A percentile compares a stretch with the other conserved stretches of the same genome.
Evolutionary conservation across 2,888 invertebrate species (phyloP).

Genomic region (Papilio elwesi): DNA sequence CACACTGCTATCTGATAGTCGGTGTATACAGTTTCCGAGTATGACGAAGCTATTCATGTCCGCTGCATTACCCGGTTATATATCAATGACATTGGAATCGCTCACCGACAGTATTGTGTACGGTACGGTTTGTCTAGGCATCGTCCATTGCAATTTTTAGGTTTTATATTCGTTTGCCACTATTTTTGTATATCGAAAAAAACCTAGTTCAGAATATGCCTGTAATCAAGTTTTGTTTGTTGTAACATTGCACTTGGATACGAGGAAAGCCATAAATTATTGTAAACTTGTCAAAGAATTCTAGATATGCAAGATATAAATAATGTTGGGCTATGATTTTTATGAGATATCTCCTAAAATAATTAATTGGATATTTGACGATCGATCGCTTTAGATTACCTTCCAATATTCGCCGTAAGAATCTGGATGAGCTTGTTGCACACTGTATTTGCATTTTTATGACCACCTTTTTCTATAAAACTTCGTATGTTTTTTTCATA

Average conservation of each 20-base stretch:
- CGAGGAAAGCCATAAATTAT: conserved; percentile 28
- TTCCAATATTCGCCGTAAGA: conserved; percentile 11
- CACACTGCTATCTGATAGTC: conserved; percentile 74
- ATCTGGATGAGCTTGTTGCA: conserved; percentile 32
- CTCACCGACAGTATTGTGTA: conserved; percentile 63
- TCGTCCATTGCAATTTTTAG: conserved; percentile 53
- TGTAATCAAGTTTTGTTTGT: conserved; percentile 42
- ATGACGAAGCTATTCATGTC: conserved; percentile 68
- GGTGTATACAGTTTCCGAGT: conserved; percentile 65
- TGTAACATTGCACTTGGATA: conserved; percentile 6
- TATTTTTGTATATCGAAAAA: conserved; percentile 65
- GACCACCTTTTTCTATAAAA: conserved; percentile 34
- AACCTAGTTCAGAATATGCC: conserved; percentile 48
- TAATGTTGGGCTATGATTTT: conserved; percentile 46
- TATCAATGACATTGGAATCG: conserved; percentile 66
- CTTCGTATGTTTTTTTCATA: conserved; percentile 20
- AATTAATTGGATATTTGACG: conserved; percentile 47
- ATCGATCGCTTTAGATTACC: conserved; percentile 28
- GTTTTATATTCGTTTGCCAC: conserved; percentile 59
- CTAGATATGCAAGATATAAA: conserved; percentile 53
- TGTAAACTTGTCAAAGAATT: conserved; percentile 44
- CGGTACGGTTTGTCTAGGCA: conserved; percentile 56
- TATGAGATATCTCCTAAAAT: conserved; percentile 54
- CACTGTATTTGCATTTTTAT: conserved; percentile 41
- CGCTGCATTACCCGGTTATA: conserved; percentile 57